These are phyloP conservation scores for Lepeophtheirus nordmannii DNA, from an alignment of 2,888 invertebrate species.

Conservation along the genomic window DNA sequence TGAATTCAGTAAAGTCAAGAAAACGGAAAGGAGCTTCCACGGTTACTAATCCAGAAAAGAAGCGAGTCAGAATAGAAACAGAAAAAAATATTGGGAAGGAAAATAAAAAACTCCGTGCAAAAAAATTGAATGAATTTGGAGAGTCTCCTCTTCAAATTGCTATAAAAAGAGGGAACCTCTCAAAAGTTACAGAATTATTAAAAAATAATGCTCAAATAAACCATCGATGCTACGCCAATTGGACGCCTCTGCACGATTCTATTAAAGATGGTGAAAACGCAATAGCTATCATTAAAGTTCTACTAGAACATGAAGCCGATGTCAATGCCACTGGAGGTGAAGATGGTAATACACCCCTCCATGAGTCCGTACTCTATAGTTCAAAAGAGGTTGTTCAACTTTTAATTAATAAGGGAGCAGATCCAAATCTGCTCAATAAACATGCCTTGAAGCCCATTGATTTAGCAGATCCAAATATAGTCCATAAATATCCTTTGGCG, in stretches of 20 bases:
- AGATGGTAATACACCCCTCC: constrained; percentile 13
- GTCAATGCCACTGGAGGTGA: constrained; percentile 9
- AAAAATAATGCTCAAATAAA: constrained; percentile 40
- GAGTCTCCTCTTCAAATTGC: constrained; percentile 21
- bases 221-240: constrained; percentile 43
- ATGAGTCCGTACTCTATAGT: constrained; percentile 7
- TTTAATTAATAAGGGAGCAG: constrained; percentile 17
- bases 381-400: constrained; percentile 1
- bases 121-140: constrained; percentile 22
- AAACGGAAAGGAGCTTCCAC: neutral
- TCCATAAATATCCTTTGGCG: constrained; percentile 4
- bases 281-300: neutral
- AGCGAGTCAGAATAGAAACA: neutral
- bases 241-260: constrained; percentile 42
- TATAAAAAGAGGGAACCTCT: constrained; percentile 32
- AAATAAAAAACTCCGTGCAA: neutral
- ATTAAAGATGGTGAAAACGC: neutral
- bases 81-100: neutral
- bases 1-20: neutral
- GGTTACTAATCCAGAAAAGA: neutral
- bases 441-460: constrained; percentile 1
- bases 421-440: constrained; percentile 11
- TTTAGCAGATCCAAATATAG: constrained; percentile 6
- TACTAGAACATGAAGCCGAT: neutral
- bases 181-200: constrained; percentile 42